Evolutionary conservation across 2,797 vertebrate genomes (phyloP).

Genomic region (Rhodeus uyekii): DNA sequence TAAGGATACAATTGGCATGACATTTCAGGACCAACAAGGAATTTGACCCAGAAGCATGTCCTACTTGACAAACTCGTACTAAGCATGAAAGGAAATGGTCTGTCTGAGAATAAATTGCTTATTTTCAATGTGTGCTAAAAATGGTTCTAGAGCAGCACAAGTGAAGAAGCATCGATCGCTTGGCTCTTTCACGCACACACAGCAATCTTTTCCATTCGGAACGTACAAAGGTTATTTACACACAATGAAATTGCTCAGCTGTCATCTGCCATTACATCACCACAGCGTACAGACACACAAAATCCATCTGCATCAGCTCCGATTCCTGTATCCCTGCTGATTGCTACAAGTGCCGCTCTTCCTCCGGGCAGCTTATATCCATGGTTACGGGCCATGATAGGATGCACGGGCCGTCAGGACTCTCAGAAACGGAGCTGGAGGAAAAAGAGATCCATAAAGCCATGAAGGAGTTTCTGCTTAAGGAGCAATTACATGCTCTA

Average conservation of each 20-base stretch:
- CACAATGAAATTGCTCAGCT: slow-evolving; percentile 44
- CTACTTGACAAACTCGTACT: slow-evolving; percentile 3
- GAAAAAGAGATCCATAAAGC: slow-evolving; percentile 36
- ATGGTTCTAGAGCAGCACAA: background rate
- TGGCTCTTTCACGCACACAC: background rate
- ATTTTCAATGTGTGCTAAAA: background rate
- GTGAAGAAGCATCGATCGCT: background rate
- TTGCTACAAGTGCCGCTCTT: slow-evolving; percentile 10
- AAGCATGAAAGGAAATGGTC: slow-evolving; percentile 4
- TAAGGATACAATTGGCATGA: background rate
- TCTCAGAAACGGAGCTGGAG: slow-evolving; percentile 14
- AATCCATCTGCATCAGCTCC: slow-evolving; percentile 30
- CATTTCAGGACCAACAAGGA: background rate
- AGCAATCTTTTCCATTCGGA: slow-evolving; percentile 17
- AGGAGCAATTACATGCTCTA: slow-evolving; percentile 27
- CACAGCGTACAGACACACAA: slow-evolving; percentile 7
- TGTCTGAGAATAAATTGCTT: slow-evolving; percentile 17
- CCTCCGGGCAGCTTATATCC: slow-evolving; percentile 34
- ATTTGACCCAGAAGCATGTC: background rate
- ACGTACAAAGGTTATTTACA: slow-evolving; percentile 46
- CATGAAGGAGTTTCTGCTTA: slow-evolving; percentile 36
- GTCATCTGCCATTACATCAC: slow-evolving; percentile 50
- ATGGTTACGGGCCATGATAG: slow-evolving; percentile 32
- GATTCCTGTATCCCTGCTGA: slow-evolving; percentile 31
- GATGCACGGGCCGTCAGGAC: slow-evolving; percentile 18